These are phyloP conservation scores for Eulemur albifrons DNA, from an alignment of 2,797 vertebrate genomes.

Conservation along the genomic window DNA sequence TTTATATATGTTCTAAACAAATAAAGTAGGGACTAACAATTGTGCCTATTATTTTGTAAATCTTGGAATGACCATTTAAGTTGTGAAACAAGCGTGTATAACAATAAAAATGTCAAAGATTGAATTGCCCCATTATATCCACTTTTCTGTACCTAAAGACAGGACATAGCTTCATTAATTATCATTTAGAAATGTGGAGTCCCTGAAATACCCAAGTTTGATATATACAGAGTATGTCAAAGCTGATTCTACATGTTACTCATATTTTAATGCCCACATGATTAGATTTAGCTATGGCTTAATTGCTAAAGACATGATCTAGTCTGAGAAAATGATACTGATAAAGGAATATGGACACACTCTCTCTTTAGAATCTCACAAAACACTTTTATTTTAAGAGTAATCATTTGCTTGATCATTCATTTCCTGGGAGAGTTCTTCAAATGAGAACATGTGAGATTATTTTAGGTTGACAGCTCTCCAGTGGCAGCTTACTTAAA, in stretches of 20 bases:
- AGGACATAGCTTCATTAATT: background rate
- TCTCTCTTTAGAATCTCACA: constrained; percentile 45
- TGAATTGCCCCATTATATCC: background rate
- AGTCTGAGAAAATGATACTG: background rate
- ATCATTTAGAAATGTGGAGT: background rate
- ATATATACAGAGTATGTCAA: background rate
- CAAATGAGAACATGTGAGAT: constrained; percentile 70
- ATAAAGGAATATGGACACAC: background rate
- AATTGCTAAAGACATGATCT: constrained; percentile 40
- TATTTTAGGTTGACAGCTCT: constrained; percentile 77
- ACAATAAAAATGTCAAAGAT: background rate
- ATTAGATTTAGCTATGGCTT: background rate
- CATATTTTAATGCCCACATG: background rate
- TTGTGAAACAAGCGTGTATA: background rate
- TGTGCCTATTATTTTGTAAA: background rate
- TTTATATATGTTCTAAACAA: background rate
- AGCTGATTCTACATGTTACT: background rate
- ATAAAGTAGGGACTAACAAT: background rate
- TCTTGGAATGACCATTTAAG: background rate
- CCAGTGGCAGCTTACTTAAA: constrained; percentile 76
- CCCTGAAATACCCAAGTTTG: background rate
- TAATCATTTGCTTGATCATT: constrained; percentile 73
- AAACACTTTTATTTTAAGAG: constrained; percentile 67
- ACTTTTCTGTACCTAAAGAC: background rate
- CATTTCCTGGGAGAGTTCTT: constrained; percentile 71